Conservation (phyloP, 2,113 vertebrate species). For the Calonectris borealis region DNA sequence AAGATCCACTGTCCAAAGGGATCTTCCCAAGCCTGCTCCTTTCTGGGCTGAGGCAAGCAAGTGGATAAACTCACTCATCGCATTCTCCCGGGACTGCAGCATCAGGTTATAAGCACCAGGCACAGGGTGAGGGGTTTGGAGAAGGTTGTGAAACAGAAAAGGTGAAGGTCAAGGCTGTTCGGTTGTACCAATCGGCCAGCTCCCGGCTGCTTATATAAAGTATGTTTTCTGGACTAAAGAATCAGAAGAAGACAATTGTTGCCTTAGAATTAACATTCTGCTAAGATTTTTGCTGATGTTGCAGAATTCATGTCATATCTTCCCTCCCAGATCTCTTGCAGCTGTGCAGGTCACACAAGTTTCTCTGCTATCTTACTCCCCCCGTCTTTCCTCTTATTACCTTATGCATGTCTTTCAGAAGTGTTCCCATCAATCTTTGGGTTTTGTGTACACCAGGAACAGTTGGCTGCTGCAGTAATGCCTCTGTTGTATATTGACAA, state of each 20-base stretch:
- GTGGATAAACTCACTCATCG: background rate
- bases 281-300: background rate
- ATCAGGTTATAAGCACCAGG: background rate
- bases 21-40: background rate
- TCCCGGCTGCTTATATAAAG: background rate
- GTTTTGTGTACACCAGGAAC: background rate
- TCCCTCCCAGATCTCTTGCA: background rate
- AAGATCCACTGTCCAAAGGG: background rate
- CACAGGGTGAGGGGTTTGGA: background rate
- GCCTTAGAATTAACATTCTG: background rate
- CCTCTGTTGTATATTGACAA: background rate
- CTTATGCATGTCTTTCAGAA: background rate
- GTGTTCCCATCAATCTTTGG: background rate
- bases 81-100: background rate
- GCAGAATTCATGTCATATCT: background rate
- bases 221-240: background rate
- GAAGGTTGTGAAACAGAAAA: background rate
- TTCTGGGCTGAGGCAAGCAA: background rate
- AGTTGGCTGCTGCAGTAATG: background rate
- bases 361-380: background rate
- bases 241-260: background rate
- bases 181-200: rapidly evolving
- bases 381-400: background rate
- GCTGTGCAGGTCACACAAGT: background rate
- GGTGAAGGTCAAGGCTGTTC: background rate